These are phyloP conservation scores for Ispidina lecontei DNA, from an alignment of 2,797 vertebrate genomes.

Conservation along the genomic window DNA sequence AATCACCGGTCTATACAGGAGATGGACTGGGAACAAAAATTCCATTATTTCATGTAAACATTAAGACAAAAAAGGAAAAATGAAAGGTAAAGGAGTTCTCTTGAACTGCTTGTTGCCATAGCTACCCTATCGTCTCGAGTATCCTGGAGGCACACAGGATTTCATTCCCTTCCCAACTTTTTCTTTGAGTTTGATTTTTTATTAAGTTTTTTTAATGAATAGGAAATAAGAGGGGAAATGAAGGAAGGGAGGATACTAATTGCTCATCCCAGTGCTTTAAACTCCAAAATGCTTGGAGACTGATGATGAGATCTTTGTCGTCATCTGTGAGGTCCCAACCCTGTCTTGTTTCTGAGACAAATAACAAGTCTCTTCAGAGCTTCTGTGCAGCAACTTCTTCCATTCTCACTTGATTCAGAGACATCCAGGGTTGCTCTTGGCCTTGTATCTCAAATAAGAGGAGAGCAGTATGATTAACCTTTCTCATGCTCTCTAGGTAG, in stretches of 20 bases:
- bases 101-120: slow-evolving; percentile 62
- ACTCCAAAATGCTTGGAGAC: neutral
- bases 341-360: neutral
- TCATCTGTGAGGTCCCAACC: neutral
- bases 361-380: neutral
- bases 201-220: neutral
- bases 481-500: neutral
- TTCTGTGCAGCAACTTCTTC: neutral
- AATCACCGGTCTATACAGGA: neutral
- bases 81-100: slow-evolving; percentile 53
- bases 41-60: slow-evolving; percentile 22
- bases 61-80: slow-evolving; percentile 46
- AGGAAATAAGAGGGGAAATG: neutral
- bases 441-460: neutral
- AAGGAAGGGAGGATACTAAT: neutral
- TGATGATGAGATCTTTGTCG: neutral
- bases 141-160: neutral
- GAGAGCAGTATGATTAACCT: neutral
- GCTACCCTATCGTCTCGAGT: neutral
- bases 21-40: neutral
- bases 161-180: slow-evolving; percentile 34
- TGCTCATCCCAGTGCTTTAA: neutral
- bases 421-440: neutral
- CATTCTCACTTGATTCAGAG: neutral
- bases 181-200: neutral